These are phyloP conservation scores for Chaetogeoica ovagalla DNA, from an alignment of 2,888 invertebrate genomes.

Conservation along the genomic window DNA sequence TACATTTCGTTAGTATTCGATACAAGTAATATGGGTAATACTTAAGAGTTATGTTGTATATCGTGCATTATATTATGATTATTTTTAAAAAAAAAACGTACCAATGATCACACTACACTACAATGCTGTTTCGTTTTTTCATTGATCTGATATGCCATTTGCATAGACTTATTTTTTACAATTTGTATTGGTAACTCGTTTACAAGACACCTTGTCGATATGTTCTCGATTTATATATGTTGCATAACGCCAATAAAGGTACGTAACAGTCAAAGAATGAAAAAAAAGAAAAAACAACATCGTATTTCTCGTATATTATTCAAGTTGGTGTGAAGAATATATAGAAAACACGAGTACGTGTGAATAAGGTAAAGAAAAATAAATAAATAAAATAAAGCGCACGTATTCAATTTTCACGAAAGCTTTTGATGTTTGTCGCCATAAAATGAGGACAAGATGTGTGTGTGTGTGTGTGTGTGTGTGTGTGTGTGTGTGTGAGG, in stretches of 20 bases:
- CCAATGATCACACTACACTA: conserved; percentile 6
- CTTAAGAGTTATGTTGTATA: neutral
- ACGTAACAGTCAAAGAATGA: conserved; percentile 45
- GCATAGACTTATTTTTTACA: conserved; percentile 39
- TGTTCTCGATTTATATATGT: neutral
- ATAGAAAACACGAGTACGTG: conserved; percentile 38
- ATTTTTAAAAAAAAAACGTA: neutral
- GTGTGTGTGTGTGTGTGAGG: neutral
- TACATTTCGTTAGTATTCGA: neutral
- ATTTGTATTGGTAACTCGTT: conserved; percentile 28
- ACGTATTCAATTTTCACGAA: conserved; percentile 48
- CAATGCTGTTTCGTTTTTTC: conserved; percentile 1
- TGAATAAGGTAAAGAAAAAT: conserved; percentile 1
- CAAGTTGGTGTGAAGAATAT: conserved; percentile 42
- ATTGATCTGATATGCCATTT: conserved; percentile 37
- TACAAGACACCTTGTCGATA: conserved; percentile 27
- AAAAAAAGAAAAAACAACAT: conserved; percentile 11
- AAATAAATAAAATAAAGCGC: conserved; percentile 45
- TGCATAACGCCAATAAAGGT: conserved; percentile 36
- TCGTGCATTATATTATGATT: neutral
- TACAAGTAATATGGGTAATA: neutral
- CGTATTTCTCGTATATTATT: conserved; percentile 45
- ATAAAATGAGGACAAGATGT: conserved; percentile 39
- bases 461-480: neutral
- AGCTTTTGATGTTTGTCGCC: conserved; percentile 51